Conservation (phyloP, 2,113 vertebrate species). For the Tragelaphus scriptus region DNA sequence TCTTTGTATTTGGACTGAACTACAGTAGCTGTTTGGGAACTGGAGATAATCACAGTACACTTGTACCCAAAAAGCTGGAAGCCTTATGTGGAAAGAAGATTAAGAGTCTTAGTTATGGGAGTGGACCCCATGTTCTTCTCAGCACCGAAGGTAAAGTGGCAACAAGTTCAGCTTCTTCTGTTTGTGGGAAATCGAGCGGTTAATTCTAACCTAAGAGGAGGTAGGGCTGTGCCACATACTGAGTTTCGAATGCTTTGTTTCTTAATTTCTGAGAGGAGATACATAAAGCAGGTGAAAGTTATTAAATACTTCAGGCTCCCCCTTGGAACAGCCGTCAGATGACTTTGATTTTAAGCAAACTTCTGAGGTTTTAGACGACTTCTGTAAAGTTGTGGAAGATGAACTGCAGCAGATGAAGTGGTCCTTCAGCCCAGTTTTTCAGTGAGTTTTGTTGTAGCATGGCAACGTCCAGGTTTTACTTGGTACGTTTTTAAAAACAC, state of each 20-base stretch:
- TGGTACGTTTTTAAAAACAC: neutral
- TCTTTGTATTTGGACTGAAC: slow-evolving; percentile 95
- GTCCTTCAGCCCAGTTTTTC: neutral
- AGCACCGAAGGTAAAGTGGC: slow-evolving; percentile 89
- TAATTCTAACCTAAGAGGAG: neutral
- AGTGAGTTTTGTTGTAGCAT: neutral
- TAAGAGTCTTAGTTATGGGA: slow-evolving; percentile 93
- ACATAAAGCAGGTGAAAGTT: neutral
- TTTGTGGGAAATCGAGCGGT: neutral
- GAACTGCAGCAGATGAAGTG: neutral
- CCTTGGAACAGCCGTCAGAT: neutral
- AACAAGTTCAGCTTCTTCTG: neutral
- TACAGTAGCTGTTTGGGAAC: slow-evolving; percentile 97
- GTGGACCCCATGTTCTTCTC: slow-evolving; percentile 94
- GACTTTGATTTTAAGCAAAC: neutral
- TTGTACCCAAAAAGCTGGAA: slow-evolving; percentile 94
- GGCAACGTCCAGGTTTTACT: neutral
- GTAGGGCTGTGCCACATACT: neutral
- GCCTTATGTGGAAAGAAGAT: slow-evolving; percentile 93
- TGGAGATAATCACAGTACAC: slow-evolving; percentile 94
- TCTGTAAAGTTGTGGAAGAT: neutral
- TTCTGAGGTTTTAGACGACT: neutral
- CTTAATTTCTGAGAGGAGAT: neutral
- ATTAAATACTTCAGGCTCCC: neutral
- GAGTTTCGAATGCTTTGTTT: neutral